These are phyloP conservation scores for Panulirus ornatus DNA, from an alignment of 1,140 invertebrate species.

Conservation along the genomic window DNA sequence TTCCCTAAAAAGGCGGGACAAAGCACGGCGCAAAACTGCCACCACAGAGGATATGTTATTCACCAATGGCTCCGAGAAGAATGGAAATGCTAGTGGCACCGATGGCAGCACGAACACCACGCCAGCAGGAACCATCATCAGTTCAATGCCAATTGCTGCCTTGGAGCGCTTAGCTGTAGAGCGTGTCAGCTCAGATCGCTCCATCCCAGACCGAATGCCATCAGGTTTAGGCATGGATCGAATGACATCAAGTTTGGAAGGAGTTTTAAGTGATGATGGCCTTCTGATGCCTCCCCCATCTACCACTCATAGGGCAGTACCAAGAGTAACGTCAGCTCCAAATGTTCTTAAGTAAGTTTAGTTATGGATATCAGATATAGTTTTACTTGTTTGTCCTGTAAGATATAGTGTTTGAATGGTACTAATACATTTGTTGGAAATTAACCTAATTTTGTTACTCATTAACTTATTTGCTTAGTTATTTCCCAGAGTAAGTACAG, in stretches of 20 bases:
- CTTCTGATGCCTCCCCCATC: slow-evolving; percentile 55
- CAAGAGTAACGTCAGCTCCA: slow-evolving; percentile 67
- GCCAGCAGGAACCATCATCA: slow-evolving; percentile 22
- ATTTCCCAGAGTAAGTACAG: not conserved
- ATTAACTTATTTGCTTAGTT: slow-evolving; percentile 18
- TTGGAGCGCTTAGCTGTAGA: slow-evolving; percentile 23
- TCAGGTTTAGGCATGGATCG: slow-evolving; percentile 35
- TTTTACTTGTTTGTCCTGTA: not conserved
- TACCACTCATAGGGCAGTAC: slow-evolving; percentile 41
- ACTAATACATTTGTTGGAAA: slow-evolving; percentile 4
- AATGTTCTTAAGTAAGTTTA: slow-evolving; percentile 72
- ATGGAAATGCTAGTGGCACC: slow-evolving; percentile 67
- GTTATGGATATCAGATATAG: not conserved
- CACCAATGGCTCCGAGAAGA: slow-evolving; percentile 73
- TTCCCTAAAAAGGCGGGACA: slow-evolving; percentile 75
- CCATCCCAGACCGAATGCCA: slow-evolving; percentile 38
- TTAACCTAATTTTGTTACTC: slow-evolving; percentile 1
- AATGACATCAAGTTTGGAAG: slow-evolving; percentile 71
- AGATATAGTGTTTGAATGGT: not conserved
- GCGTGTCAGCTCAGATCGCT: slow-evolving; percentile 20
- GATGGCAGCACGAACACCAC: slow-evolving; percentile 54
- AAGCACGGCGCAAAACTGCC: slow-evolving; percentile 79
- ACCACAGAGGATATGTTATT: slow-evolving; percentile 80
- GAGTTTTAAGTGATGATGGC: slow-evolving; percentile 59
- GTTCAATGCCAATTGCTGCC: slow-evolving; percentile 9